Base-by-base conservation (phyloP, 2,888 invertebrate genomes). In the Tuta absoluta region DNA sequence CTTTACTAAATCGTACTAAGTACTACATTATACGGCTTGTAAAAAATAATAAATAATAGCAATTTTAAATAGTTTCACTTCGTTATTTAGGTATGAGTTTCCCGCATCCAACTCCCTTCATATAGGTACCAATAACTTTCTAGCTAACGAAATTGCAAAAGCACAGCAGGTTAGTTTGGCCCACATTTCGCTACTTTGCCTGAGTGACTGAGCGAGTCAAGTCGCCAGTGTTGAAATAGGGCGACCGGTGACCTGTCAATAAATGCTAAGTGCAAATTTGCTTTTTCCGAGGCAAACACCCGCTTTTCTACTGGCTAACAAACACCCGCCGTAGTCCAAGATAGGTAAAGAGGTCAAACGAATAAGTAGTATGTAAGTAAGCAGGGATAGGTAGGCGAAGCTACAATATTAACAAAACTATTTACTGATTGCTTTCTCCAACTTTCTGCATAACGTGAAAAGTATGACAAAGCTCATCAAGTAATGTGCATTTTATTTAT, bases 211-310 rank as follows among this genome's bases (percentile, higher is more conserved):
- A 38, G 45, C 45, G n/a, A 53, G 24, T 33, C 56, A n/a, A 41
- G 45, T 23, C 65, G 23, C 51, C 14, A 38, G 56, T 67, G 65
- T 65, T 67, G 70, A 72, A 72, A 67, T 69, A 69, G 68, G 68
- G 66, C 70, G 63, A 41, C 38, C 49, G 59, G 60, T 48, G 48
- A 61, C 63, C 66, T 71, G 71, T 71, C 71, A 67, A 71, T 71
- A 72, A 68, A 67, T 60, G 64, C 68, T 66, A 66, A 69, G 67
- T 68, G 70, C 66, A 71, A 71, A 72, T 71, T 71, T 71, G 53
- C 67, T 70, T 71, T 72, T 59, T 65, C 63, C 67, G 67, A 59
- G 23, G 23, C 51, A 23, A 37, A 24, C 51, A 14, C 45, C 57
- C 64, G 63, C 65, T 63, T 57, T 57, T n/a, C 37, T 57, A 23